A percentile compares a stretch with the other conserved stretches of the same genome.
These are phyloP conservation scores for Hemicrepidius hirtus DNA, from an alignment of 2,888 invertebrate genomes.

Conservation along the genomic window DNA sequence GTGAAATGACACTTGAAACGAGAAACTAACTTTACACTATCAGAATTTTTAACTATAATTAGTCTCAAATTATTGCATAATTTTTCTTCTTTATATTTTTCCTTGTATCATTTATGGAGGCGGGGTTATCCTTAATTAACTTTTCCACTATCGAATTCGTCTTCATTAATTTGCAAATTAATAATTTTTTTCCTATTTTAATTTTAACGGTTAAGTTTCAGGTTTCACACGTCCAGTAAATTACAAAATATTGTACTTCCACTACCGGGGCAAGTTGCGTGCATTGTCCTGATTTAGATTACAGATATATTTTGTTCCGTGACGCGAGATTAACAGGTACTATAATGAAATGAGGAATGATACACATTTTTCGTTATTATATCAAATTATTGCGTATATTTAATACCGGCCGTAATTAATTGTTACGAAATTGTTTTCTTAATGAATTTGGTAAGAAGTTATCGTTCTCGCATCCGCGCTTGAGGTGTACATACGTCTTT, in stretches of 20 bases:
- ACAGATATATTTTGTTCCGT: conserved; percentile 20
- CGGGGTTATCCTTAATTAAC: too few relatives aligned
- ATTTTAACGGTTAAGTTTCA: conserved; percentile 5
- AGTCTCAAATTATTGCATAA: too few relatives aligned
- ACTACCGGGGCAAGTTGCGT: not conserved
- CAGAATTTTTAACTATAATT: too few relatives aligned
- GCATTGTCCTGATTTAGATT: conserved; percentile 21
- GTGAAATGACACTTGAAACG: not conserved
- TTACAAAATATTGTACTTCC: conserved; percentile 23
- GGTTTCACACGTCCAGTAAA: conserved; percentile 20
- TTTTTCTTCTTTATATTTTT: too few relatives aligned
- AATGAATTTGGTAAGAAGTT: conserved; percentile 45
- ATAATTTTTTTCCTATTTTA: not conserved
- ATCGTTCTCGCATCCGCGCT: conserved; percentile 47
- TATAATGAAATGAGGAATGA: conserved; percentile 28
- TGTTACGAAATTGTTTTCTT: conserved; percentile 39
- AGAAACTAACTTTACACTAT: too few relatives aligned
- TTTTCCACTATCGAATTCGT: too few relatives aligned
- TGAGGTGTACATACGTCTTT: conserved; percentile 50
- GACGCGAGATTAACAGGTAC: conserved; percentile 27
- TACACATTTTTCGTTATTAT: conserved; percentile 20
- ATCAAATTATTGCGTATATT: conserved; percentile 11
- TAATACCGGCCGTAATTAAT: conserved; percentile 27
- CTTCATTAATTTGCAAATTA: conserved; percentile 1
- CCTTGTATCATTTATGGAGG: too few relatives aligned